Conservation (phyloP, 2,888 invertebrate genomes). For the Agonopterix subpropinquella region DNA sequence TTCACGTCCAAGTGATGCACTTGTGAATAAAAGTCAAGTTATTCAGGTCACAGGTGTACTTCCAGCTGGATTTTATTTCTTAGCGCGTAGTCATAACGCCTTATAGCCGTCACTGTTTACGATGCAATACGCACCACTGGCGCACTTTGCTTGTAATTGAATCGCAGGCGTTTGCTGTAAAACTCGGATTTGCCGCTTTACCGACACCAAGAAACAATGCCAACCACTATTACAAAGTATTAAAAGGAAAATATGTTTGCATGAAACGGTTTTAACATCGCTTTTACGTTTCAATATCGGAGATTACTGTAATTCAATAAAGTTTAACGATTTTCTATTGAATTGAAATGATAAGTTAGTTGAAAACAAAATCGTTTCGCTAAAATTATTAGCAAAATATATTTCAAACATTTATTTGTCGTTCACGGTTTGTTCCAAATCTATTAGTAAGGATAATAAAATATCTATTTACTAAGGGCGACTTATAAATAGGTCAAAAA, state of each 20-base stretch:
- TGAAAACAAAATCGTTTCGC: too few species aligned
- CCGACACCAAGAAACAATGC: constrained; percentile 34
- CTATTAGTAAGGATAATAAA: too few species aligned
- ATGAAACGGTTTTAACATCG: background rate
- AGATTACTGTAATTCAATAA: too few species aligned
- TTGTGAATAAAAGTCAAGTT: constrained; percentile 12
- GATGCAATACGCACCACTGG: constrained; percentile 60
- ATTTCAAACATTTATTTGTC: too few species aligned
- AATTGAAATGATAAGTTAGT: too few species aligned
- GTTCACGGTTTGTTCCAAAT: too few species aligned
- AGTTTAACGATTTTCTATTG: too few species aligned
- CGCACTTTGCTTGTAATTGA: constrained; percentile 67
- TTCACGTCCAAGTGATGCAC: too few species aligned
- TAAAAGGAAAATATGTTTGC: constrained; percentile 4
- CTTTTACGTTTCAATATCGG: too few species aligned
- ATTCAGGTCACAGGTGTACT: constrained; percentile 43
- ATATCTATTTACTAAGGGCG: too few species aligned
- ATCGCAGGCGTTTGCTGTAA: constrained; percentile 59
- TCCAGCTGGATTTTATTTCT: constrained; percentile 40
- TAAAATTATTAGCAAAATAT: too few species aligned
- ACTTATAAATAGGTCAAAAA: too few species aligned
- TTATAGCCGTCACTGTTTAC: constrained; percentile 55
- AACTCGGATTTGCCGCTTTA: constrained; percentile 42
- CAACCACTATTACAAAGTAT: constrained; percentile 20
- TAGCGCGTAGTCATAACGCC: constrained; percentile 49